Evolutionary conservation across 2,888 invertebrate species (phyloP), one percentile per base, ranked within the genome.

Genomic region (Parasteatoda lunata): DNA sequence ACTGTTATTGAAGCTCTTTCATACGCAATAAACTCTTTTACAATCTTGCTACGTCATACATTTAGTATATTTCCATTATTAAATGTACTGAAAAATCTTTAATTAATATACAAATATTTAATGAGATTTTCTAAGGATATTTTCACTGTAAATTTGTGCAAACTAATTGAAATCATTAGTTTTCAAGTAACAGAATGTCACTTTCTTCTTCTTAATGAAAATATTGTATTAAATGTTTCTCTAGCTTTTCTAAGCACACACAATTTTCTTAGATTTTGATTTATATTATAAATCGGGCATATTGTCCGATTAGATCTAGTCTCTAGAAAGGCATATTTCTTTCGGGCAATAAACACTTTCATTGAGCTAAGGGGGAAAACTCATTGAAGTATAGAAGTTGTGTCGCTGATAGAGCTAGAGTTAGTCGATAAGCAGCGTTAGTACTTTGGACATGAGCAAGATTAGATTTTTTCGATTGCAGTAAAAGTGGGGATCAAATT

Each of bases 391-490:
- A 52, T 13, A 49, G 66, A 64, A 48, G 71, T 72, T 77, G 68
- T 80, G 76, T 70, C 47, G 66, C 15, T 68, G 75, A 59, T 76
- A 68, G 64, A 76, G 64, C 75, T 59, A 15, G 66, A 54, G 30
- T 9, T 13, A 76, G 85, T 85, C 79, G 84, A 79, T 85, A 85
- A 79, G 79, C 84, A 45, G 69, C 15, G 71, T 75, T 85, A 79
- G 75, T 68, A 64, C 79, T 85, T 64, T 59, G 85, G 79, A 79
- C 78, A 76, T 73, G 70, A 69, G 78, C 69, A 76, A 79, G 78
- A 79, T 85, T 79, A 68, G 78, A 79, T 85, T 85, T 84, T 85
- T 85, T 84, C 84, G 78, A 85, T 79, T 85, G 85, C 85, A 85
- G 70, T 80, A 80, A 85, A 80, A 85, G 80, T 85, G 80, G 85